phyloP scores from a whole-genome alignment of 2,888 invertebrate species.

The Anoncus sp. region DNA sequence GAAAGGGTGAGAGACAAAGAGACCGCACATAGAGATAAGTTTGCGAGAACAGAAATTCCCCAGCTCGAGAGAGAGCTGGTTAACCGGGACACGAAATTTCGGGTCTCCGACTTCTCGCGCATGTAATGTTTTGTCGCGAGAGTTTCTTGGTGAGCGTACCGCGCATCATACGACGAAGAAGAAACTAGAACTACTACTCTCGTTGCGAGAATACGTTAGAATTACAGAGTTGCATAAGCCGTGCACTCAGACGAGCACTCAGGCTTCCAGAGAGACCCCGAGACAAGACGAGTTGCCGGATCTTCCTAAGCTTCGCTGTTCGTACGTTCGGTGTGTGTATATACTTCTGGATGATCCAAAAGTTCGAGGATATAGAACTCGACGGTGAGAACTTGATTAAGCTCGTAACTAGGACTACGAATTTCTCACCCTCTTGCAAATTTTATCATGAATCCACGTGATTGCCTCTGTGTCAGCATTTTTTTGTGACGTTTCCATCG shows the following conservation, averaged over 20 bases:
- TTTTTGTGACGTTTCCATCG: neutral
- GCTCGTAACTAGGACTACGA: constrained; percentile 41
- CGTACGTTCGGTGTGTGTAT: neutral
- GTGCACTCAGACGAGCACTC: neutral
- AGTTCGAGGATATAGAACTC: neutral
- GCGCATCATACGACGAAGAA: neutral
- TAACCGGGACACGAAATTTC: constrained; percentile 18
- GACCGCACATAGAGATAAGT: constrained; percentile 14
- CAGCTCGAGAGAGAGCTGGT: neutral
- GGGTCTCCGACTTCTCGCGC: neutral
- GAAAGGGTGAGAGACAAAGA: neutral
- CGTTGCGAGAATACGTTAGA: neutral
- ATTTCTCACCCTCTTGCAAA: constrained; percentile 2
- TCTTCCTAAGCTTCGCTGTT: neutral
- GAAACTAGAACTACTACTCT: neutral
- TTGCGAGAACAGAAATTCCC: constrained; percentile 3
- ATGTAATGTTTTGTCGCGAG: constrained; percentile 18
- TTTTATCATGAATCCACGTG: neutral
- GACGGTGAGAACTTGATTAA: constrained; percentile 33
- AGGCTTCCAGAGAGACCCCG: neutral
- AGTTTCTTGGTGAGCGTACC: constrained; percentile 13
- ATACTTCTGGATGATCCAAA: constrained; percentile 1
- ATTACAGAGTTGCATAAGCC: constrained; percentile 11
- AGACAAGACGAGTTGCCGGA: constrained; percentile 5
- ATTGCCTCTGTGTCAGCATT: neutral